phyloP scores from a whole-genome alignment of 2,797 vertebrate genomes.

The Gallinago nigripennis region DNA sequence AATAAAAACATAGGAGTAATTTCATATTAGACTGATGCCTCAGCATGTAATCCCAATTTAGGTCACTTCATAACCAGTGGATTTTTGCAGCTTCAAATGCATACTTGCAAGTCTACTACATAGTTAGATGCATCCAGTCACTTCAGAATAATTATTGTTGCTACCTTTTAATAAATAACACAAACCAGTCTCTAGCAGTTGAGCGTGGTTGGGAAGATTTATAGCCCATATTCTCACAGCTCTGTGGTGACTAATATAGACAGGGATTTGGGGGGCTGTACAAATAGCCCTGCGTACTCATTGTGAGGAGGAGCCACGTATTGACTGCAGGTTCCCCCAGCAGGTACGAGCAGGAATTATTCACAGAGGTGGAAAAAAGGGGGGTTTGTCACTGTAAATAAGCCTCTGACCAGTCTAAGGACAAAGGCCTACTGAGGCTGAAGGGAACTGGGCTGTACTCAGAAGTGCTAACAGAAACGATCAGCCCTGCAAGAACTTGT shows the following conservation, averaged over 20 bases:
- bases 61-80: neutral
- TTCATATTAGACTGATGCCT: constrained; percentile 23
- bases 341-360: neutral
- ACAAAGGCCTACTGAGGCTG: neutral
- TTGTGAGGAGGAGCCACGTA: neutral
- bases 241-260: neutral
- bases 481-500: neutral
- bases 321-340: neutral
- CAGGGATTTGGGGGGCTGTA: neutral
- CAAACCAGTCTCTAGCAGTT: neutral
- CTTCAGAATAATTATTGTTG: neutral
- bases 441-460: neutral
- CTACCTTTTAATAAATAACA: constrained; percentile 33
- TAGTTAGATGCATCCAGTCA: neutral
- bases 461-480: neutral
- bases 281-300: neutral
- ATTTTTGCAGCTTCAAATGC: constrained; percentile 19
- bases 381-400: neutral
- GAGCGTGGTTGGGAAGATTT: neutral
- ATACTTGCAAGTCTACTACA: neutral
- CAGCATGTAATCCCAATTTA: constrained; percentile 21
- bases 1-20: constrained; percentile 30
- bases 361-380: neutral
- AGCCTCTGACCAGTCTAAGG: neutral
- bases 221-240: neutral